phyloP scores from a whole-genome alignment of 37 sponge, comb jelly and placozoan species.

The Aphrocallistes beatrix region DNA sequence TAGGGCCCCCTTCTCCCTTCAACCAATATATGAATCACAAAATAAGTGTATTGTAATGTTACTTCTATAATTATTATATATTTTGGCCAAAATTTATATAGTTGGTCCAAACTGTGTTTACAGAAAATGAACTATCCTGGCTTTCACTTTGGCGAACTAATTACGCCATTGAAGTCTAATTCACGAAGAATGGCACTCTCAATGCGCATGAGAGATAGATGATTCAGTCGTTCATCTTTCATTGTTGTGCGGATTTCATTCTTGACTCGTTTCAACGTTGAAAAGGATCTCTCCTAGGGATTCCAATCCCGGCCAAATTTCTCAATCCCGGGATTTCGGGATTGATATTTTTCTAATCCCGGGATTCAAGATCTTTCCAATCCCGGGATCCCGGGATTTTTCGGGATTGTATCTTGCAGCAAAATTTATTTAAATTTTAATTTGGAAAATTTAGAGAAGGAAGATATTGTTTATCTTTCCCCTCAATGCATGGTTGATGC shows the following conservation, averaged over 20 bases:
- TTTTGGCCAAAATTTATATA: no score
- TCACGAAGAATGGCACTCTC: constrained; percentile 19
- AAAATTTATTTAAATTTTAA: no score
- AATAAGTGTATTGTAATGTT: constrained; percentile 11
- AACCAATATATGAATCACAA: constrained; percentile 11
- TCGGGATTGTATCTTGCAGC: no score
- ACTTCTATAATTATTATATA: background rate
- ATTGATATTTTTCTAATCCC: no score
- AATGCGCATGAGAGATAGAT: background rate
- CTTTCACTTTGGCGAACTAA: constrained; percentile 16
- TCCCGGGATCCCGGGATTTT: no score
- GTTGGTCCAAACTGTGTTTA: constrained; percentile 10
- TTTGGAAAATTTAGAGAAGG: no score
- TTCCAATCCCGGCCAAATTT: no score
- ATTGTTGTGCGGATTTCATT: constrained; percentile 19
- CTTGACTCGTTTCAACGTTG: constrained; percentile 12
- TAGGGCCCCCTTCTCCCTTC: constrained; percentile 14
- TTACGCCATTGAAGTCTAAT: background rate
- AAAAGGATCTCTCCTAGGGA: constrained; percentile 20
- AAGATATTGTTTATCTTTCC: no score
- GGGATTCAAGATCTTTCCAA: no score
- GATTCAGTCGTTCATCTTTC: constrained; percentile 12
- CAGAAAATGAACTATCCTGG: background rate
- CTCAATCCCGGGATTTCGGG: no score
- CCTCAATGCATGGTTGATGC: no score